A percentile compares a stretch with the other conserved stretches of the same genome.
These are phyloP conservation scores for Eupeodes latifasciatus DNA, from an alignment of 2,888 invertebrate species.

Conservation along the genomic window DNA sequence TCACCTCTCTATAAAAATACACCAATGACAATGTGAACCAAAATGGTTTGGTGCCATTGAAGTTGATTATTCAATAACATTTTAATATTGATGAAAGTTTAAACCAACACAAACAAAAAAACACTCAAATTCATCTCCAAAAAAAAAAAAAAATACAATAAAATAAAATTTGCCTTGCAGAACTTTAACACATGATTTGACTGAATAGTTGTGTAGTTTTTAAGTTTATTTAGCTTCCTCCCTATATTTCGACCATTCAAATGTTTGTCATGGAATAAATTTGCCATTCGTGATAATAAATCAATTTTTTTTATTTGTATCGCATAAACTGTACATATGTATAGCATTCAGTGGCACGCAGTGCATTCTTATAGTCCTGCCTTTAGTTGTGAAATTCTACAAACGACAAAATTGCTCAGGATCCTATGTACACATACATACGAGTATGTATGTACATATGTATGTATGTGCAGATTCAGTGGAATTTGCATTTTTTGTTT, in stretches of 20 bases:
- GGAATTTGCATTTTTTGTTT: slow-evolving; percentile 29
- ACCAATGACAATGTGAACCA: neutral
- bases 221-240: slow-evolving; percentile 14
- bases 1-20: neutral
- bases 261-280: slow-evolving; percentile 49
- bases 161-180: slow-evolving; percentile 12
- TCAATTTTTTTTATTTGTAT: slow-evolving; percentile 44
- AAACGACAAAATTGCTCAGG: neutral
- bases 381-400: neutral
- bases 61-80: slow-evolving; percentile 10
- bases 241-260: slow-evolving; percentile 17
- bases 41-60: neutral
- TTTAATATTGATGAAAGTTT: slow-evolving; percentile 12
- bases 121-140: neutral
- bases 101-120: neutral
- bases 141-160: neutral
- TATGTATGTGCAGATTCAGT: no score
- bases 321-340: neutral
- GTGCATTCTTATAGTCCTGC: neutral
- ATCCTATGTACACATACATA: neutral
- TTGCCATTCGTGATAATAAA: slow-evolving; percentile 61
- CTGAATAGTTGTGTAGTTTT: slow-evolving; percentile 14
- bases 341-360: slow-evolving; percentile 17
- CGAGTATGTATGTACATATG: no score
- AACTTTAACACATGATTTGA: slow-evolving; percentile 27